These are phyloP conservation scores for Antennarius striatus DNA, from an alignment of 2,113 vertebrate genomes.

Conservation along the genomic window DNA sequence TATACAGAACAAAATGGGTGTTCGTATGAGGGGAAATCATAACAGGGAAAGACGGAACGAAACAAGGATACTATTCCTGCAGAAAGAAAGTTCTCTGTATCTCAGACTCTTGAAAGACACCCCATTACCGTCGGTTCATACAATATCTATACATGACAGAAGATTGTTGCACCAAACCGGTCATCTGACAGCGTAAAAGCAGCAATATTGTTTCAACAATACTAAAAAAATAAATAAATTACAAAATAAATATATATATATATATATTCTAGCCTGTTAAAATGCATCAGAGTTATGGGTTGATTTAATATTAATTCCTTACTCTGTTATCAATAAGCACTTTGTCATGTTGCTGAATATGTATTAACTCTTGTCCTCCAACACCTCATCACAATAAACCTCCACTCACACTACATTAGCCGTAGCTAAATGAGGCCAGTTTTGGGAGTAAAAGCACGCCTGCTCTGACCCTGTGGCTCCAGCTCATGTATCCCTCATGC, in stretches of 20 bases:
- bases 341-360: constrained; percentile 36
- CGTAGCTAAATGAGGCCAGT: constrained; percentile 38
- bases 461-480: constrained; percentile 49
- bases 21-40: constrained; percentile 64
- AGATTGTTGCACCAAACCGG: constrained; percentile 7
- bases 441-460: constrained; percentile 48
- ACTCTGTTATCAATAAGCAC: constrained; percentile 38
- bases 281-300: not conserved
- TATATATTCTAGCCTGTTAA: not conserved
- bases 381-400: constrained; percentile 67
- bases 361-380: constrained; percentile 46
- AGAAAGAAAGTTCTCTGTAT: constrained; percentile 39
- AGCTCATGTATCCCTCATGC: constrained; percentile 44
- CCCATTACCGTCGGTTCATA: constrained; percentile 49
- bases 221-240: not conserved
- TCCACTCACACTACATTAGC: constrained; percentile 65
- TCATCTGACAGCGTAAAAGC: constrained; percentile 5
- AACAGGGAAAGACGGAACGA: constrained; percentile 55
- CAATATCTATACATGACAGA: constrained; percentile 34
- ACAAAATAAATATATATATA: not conserved
- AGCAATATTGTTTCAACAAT: not conserved
- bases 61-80: constrained; percentile 9
- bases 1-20: constrained; percentile 43
- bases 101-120: constrained; percentile 45
- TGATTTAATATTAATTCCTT: not conserved